Evolutionary conservation across 1,140 invertebrate species (phyloP).

Genomic region (Pristionchus pacificus): DNA sequence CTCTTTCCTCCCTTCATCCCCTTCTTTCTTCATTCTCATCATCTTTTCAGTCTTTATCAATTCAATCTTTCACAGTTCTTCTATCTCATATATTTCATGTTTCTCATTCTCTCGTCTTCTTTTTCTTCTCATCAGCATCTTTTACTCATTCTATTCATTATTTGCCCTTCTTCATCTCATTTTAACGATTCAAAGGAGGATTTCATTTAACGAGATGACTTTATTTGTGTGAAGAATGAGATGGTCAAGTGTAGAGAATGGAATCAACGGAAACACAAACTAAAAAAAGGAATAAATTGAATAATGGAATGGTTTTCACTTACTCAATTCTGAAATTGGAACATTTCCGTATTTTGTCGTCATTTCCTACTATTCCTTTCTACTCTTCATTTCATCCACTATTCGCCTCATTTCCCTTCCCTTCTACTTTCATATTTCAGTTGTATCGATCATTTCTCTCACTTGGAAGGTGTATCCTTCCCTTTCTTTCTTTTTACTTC

Average conservation of each 20-base stretch:
- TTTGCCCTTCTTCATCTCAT: neutral
- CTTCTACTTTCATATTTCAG: neutral
- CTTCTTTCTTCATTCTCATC: neutral
- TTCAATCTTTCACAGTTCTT: neutral
- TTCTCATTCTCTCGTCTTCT: neutral
- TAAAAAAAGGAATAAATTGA: neutral
- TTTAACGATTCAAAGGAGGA: constrained; percentile 1
- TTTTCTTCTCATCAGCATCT: neutral
- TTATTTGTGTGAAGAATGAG: constrained; percentile 1
- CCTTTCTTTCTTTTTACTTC: neutral
- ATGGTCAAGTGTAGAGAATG: neutral
- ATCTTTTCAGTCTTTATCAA: neutral
- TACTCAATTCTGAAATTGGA: constrained; percentile 8
- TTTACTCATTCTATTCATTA: constrained; percentile 1
- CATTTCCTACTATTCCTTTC: constrained; percentile 1
- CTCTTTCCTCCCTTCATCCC: neutral
- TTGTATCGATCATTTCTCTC: constrained; percentile 1
- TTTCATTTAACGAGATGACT: neutral
- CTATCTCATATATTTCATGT: neutral
- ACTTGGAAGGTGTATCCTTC: neutral
- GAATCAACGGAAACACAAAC: neutral
- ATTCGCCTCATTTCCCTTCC: neutral
- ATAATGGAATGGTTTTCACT: constrained; percentile 3
- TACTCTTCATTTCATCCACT: neutral
- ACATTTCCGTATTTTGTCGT: neutral